Conservation (phyloP, 2,888 invertebrate species). For the Zhuqinia jingwanae region DNA sequence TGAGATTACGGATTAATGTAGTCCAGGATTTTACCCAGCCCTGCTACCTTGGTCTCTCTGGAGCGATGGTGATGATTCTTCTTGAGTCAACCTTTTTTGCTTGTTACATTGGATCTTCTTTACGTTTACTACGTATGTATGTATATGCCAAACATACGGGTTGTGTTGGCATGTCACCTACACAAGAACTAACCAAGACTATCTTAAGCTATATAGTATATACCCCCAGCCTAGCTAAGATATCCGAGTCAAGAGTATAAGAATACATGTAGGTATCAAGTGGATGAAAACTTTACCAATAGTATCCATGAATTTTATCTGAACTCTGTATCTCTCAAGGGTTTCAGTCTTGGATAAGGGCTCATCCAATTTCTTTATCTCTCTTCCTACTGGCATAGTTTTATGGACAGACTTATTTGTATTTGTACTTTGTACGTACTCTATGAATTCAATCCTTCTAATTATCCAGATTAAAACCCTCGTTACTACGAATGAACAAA, state of each 20-base stretch:
- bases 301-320: constrained; percentile 32
- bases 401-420: background rate
- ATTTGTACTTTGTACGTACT: background rate
- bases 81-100: constrained; percentile 34
- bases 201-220: too few relatives aligned
- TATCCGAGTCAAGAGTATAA: too few relatives aligned
- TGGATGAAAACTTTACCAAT: constrained; percentile 49
- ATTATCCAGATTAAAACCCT: constrained; percentile 65
- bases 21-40: too few relatives aligned
- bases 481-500: constrained; percentile 48
- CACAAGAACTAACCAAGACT: too few relatives aligned
- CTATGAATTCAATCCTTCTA: constrained; percentile 57
- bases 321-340: constrained; percentile 39
- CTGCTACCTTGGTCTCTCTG: too few relatives aligned
- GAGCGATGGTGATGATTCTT: too few relatives aligned
- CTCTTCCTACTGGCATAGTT: constrained; percentile 19
- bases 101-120: too few relatives aligned
- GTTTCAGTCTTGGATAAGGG: constrained; percentile 50
- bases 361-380: constrained; percentile 42
- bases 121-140: too few relatives aligned
- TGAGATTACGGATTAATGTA: too few relatives aligned
- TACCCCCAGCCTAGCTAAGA: too few relatives aligned
- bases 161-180: too few relatives aligned
- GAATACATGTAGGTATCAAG: constrained; percentile 1
- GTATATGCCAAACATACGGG: too few relatives aligned